phyloP scores from a whole-genome alignment of 2,888 invertebrate species.

The Archips crataeganus region DNA sequence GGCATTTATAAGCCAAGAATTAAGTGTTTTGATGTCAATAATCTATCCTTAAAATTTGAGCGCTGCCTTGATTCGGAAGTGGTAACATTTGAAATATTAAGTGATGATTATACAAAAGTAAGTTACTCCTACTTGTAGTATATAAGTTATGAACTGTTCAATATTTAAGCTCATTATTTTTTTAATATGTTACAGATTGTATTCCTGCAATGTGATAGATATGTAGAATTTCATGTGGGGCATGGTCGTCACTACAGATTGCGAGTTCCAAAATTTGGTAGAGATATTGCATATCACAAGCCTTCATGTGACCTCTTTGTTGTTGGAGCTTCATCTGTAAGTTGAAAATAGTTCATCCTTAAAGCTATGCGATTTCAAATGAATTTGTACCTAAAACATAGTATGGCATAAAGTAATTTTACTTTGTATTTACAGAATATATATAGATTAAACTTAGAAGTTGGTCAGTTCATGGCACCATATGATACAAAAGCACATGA shows the following conservation, averaged over 20 bases:
- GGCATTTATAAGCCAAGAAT: conserved; percentile 98
- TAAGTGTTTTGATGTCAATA: conserved; percentile 98
- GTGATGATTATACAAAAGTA: conserved; percentile 98
- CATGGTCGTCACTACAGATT: conserved; percentile 96
- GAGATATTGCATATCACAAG: conserved; percentile 96
- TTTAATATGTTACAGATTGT: conserved; percentile 88
- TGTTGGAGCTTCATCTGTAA: conserved; percentile 91
- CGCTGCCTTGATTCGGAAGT: conserved; percentile 98
- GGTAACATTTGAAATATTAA: conserved; percentile 95
- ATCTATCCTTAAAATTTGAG: conserved; percentile 98
- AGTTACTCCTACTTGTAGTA: conserved; percentile 43
- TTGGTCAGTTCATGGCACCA: conserved; percentile 97
- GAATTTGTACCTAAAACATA: not conserved
- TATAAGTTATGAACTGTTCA: too few species aligned
- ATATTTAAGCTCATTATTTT: not conserved
- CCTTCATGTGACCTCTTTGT: conserved; percentile 96
- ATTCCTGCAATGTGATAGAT: conserved; percentile 93
- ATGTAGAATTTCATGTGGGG: conserved; percentile 97
- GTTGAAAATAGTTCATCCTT: not conserved
- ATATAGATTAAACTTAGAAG: conserved; percentile 97
- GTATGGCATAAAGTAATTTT: not conserved
- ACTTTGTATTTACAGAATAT: conserved; percentile 89
- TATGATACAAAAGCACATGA: conserved; percentile 90
- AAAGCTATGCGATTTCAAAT: not conserved
- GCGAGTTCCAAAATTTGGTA: conserved; percentile 97